Evolutionary conservation across 2,888 invertebrate species (phyloP).

Genomic region (Caradrina clavipalpis): DNA sequence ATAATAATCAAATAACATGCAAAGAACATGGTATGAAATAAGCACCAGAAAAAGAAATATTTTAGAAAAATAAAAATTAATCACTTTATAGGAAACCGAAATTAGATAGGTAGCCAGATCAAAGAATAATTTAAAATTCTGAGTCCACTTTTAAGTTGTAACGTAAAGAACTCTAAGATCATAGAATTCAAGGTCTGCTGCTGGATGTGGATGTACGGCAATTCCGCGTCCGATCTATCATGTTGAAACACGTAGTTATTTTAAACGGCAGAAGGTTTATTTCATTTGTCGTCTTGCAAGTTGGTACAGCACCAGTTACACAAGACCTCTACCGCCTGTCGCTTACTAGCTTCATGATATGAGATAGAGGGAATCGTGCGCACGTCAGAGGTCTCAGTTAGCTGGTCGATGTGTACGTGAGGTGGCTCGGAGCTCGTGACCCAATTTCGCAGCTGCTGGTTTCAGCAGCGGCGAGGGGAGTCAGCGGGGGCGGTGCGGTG

Average conservation of each 20-base stretch:
- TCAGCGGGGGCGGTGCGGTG: constrained; percentile 69
- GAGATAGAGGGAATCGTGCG: constrained; percentile 60
- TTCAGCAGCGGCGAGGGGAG: constrained; percentile 86
- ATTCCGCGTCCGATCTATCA: constrained; percentile 78
- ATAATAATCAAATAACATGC: not conserved
- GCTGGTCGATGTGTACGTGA: constrained; percentile 82
- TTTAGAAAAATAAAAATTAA: too few species aligned
- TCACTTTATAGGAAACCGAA: too few species aligned
- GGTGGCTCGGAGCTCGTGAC: constrained; percentile 88
- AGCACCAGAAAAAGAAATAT: too few species aligned
- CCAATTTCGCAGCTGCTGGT: constrained; percentile 90
- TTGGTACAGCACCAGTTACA: constrained; percentile 70
- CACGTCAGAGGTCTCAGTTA: constrained; percentile 76
- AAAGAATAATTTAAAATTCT: constrained; percentile 12
- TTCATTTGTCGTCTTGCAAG: constrained; percentile 81
- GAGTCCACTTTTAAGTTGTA: constrained; percentile 36
- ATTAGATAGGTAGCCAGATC: not conserved
- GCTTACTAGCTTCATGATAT: constrained; percentile 39
- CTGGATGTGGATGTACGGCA: constrained; percentile 60
- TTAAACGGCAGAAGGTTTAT: constrained; percentile 83
- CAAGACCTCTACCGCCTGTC: constrained; percentile 63
- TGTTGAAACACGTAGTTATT: constrained; percentile 79
- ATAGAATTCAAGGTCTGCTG: constrained; percentile 69
- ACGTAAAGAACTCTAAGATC: constrained; percentile 52
- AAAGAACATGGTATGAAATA: not conserved